These are phyloP conservation scores for Lacerta agilis DNA, from an alignment of 2,797 vertebrate species.

Conservation along the genomic window DNA sequence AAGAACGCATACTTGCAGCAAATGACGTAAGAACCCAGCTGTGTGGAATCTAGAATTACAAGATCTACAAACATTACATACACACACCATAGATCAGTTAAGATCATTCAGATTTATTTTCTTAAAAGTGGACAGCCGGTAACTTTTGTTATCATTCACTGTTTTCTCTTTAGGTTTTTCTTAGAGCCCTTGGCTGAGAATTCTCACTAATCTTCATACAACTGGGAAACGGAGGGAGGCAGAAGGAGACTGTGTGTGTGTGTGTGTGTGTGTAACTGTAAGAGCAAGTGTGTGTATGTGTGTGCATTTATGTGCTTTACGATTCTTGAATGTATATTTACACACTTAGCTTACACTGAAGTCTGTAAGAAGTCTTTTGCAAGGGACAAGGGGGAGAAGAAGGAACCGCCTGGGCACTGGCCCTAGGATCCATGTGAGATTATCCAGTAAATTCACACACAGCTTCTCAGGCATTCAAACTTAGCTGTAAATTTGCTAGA, in stretches of 20 bases:
- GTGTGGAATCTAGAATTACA: not conserved
- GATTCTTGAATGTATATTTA: conserved; percentile 75
- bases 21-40: not conserved
- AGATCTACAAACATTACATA: conserved; percentile 50
- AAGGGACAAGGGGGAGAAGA: conserved; percentile 41
- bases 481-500: conserved; percentile 64
- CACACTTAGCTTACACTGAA: conserved; percentile 70
- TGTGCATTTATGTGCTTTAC: conserved; percentile 67
- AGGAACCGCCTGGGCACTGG: conserved; percentile 57
- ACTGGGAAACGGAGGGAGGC: conserved; percentile 62
- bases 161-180: conserved; percentile 73
- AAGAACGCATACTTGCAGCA: not conserved
- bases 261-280: conserved; percentile 53
- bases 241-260: conserved; percentile 51
- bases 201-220: conserved; percentile 71
- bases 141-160: conserved; percentile 59
- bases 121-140: conserved; percentile 86
- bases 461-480: conserved; percentile 66
- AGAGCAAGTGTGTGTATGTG: too few relatives aligned
- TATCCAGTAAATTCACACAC: conserved; percentile 68
- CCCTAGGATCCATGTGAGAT: conserved; percentile 46
- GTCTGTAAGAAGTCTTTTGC: conserved; percentile 71
- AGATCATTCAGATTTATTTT: conserved; percentile 79
- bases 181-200: conserved; percentile 90
- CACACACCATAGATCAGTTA: conserved; percentile 58